Conservation (phyloP, 1,140 invertebrate species). For the Gyrodactylus bullatarudis region DNA sequence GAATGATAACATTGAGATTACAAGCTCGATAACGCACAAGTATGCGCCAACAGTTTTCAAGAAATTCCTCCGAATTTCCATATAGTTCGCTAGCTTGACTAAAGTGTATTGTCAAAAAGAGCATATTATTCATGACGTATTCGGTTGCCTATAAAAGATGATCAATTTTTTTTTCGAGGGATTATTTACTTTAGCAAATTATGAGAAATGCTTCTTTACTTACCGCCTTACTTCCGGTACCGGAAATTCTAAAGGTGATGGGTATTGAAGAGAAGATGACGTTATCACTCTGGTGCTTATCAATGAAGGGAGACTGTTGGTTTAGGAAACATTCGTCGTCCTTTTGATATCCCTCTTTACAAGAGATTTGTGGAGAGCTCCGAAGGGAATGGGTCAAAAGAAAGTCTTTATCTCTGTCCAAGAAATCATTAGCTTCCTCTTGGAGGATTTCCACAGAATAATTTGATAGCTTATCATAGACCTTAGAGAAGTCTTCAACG, state of each 20-base stretch:
- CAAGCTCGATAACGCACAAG: slow-evolving; percentile 73
- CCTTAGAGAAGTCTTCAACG: not conserved
- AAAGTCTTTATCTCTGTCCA: not conserved
- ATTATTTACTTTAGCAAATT: not conserved
- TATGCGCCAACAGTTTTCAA: slow-evolving; percentile 72
- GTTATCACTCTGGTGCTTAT: no score
- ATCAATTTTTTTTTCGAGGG: not conserved
- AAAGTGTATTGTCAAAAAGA: slow-evolving; percentile 83
- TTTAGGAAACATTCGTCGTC: not conserved
- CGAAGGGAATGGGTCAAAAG: not conserved
- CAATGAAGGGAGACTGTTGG: not conserved
- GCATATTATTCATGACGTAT: slow-evolving; percentile 91
- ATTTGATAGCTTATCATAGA: no score
- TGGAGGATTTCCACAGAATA: not conserved
- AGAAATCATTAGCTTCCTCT: not conserved
- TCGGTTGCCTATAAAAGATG: slow-evolving; percentile 46
- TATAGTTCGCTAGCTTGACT: slow-evolving; percentile 4
- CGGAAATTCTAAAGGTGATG: not conserved
- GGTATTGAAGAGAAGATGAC: not conserved
- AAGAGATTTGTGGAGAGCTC: not conserved
- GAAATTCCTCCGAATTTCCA: slow-evolving; percentile 11
- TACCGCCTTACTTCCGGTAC: not conserved
- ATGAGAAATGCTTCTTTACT: not conserved
- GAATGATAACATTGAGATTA: slow-evolving; percentile 74
- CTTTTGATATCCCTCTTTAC: not conserved